phyloP scores from a whole-genome alignment of 2,888 invertebrate genomes.

The Lepidocyrtinus sp. region DNA sequence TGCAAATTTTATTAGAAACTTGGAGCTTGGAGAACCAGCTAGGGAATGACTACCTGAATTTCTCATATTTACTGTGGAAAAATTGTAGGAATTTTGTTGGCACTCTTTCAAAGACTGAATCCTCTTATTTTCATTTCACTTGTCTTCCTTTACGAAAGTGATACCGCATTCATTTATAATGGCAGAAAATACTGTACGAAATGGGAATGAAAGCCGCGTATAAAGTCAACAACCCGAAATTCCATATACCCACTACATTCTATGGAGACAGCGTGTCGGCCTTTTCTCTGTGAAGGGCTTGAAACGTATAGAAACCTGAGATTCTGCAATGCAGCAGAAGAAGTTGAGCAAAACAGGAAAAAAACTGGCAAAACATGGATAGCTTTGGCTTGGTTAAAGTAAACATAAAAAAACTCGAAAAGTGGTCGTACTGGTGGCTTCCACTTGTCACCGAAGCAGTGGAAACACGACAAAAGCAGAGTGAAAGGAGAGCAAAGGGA shows the following conservation, averaged over 20 bases:
- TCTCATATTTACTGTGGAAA: no score
- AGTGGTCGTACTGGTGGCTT: conserved; percentile 20
- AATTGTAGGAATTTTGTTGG: no score
- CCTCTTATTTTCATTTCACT: conserved; percentile 19
- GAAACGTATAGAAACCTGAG: conserved; percentile 39
- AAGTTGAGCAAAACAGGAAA: conserved; percentile 46
- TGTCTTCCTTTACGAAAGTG: not conserved
- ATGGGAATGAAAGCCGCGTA: not conserved
- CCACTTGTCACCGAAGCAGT: conserved; percentile 36
- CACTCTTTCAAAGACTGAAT: no score
- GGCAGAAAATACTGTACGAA: not conserved
- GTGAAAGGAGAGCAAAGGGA: conserved; percentile 20
- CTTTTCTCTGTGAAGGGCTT: not conserved
- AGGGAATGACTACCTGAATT: no score
- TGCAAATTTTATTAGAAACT: no score
- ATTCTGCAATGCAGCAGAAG: conserved; percentile 58
- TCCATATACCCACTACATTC: no score
- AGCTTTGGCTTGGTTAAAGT: conserved; percentile 14
- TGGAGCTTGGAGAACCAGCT: no score
- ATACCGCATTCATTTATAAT: not conserved
- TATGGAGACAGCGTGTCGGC: no score
- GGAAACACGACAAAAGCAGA: conserved; percentile 19
- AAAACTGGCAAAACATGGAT: conserved; percentile 17
- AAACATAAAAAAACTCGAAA: not conserved
- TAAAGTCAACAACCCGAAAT: no score